Percentiles rank a stretch among this genome's conserved stretches.
Conservation (phyloP, 2,888 invertebrate genomes). For the Cerceris rybyensis region DNA sequence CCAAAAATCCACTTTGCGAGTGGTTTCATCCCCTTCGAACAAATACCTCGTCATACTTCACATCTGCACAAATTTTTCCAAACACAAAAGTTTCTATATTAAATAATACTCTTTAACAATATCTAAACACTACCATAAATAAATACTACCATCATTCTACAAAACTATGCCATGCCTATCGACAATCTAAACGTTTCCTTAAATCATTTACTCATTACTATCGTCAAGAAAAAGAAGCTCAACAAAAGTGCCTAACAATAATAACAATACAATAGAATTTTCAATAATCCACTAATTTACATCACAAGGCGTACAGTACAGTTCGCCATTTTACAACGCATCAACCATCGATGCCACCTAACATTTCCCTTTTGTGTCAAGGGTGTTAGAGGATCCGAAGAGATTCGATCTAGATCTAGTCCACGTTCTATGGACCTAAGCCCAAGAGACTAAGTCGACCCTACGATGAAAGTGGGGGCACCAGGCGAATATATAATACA, state of each 20-base stretch:
- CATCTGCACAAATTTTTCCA: too few relatives aligned
- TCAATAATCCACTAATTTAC: not conserved
- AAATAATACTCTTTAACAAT: too few relatives aligned
- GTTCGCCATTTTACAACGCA: not conserved
- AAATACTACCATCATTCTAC: too few relatives aligned
- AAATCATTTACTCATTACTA: too few relatives aligned
- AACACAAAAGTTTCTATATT: too few relatives aligned
- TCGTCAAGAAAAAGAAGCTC: too few relatives aligned
- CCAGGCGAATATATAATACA: conserved; percentile 74
- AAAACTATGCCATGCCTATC: too few relatives aligned
- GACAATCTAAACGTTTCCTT: too few relatives aligned
- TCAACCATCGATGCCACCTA: not conserved
- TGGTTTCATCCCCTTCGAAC: too few relatives aligned
- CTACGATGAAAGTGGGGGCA: conserved; percentile 73
- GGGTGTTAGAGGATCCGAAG: conserved; percentile 2
- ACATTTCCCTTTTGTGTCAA: not conserved
- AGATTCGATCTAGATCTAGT: conserved; percentile 49
- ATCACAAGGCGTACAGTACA: not conserved
- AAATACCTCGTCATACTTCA: too few relatives aligned
- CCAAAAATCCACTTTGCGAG: too few relatives aligned
- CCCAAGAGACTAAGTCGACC: conserved; percentile 68
- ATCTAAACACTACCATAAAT: too few relatives aligned
- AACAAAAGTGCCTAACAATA: not conserved
- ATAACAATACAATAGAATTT: not conserved
- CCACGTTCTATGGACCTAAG: conserved; percentile 23